Percentiles rank a stretch among this genome's conserved stretches.
Conservation (phyloP, 2,113 vertebrate species). For the Cacatua alba region DNA sequence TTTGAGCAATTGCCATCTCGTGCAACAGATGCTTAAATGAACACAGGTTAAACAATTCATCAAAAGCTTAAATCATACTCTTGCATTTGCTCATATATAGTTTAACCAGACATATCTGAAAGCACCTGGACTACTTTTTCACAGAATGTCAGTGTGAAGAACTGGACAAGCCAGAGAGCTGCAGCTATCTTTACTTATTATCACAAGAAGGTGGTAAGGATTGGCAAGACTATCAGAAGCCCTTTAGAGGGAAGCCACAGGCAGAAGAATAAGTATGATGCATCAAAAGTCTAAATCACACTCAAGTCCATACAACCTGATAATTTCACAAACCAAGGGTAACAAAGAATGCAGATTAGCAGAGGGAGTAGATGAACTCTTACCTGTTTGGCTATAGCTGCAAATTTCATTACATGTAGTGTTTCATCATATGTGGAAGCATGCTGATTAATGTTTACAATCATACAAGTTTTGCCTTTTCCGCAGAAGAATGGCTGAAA, state of each 20-base stretch:
- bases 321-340: not conserved
- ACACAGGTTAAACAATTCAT: not conserved
- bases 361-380: not conserved
- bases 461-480: conserved; percentile 87
- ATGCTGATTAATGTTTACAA: conserved; percentile 89
- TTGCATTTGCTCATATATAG: not conserved
- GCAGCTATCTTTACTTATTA: not conserved
- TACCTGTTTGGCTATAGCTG: conserved; percentile 88
- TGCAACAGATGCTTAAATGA: not conserved
- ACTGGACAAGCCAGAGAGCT: not conserved
- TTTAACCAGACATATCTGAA: not conserved
- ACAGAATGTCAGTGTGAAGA: not conserved
- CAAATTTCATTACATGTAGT: conserved; percentile 90
- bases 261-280: not conserved
- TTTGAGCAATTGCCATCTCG: not conserved
- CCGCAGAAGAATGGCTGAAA: conserved; percentile 89
- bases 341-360: not conserved
- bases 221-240: not conserved
- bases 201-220: not conserved
- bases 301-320: not conserved
- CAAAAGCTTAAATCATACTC: not conserved
- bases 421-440: conserved; percentile 88
- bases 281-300: not conserved
- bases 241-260: not conserved
- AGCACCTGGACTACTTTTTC: not conserved